phyloP scores from a whole-genome alignment of 1,140 invertebrate species.

The Araneus ventricosus region DNA sequence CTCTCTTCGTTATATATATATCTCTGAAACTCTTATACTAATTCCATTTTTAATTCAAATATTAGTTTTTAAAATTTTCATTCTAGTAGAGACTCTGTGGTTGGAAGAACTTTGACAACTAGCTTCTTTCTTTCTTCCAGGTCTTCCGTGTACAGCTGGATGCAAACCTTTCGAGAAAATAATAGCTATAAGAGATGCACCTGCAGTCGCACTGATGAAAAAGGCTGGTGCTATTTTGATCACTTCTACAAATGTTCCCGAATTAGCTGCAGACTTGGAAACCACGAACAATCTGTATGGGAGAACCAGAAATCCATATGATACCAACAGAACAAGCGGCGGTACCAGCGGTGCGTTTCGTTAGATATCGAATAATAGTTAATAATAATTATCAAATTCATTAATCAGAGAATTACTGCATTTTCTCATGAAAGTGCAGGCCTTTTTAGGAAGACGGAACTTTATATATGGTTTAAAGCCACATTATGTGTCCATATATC shows the following conservation, averaged over 20 bases:
- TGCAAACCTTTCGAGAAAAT: constrained; percentile 80
- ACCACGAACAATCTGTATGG: constrained; percentile 93
- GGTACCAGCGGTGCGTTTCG: constrained; percentile 80
- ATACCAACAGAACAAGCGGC: constrained; percentile 90
- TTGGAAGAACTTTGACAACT: too few relatives aligned
- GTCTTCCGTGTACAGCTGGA: constrained; percentile 82
- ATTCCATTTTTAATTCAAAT: too few relatives aligned
- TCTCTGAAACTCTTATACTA: too few relatives aligned
- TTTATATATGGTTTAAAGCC: too few relatives aligned
- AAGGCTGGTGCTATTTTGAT: constrained; percentile 89
- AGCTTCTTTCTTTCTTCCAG: constrained; percentile 80
- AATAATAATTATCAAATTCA: too few relatives aligned
- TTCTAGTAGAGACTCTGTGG: too few relatives aligned
- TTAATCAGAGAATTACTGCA: too few relatives aligned
- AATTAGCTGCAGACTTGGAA: constrained; percentile 92
- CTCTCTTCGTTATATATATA: too few relatives aligned
- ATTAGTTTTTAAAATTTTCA: too few relatives aligned
- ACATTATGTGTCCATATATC: too few relatives aligned
- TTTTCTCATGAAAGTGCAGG: too few relatives aligned
- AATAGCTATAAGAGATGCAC: constrained; percentile 85
- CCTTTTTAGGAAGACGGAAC: too few relatives aligned
- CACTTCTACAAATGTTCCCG: constrained; percentile 90
- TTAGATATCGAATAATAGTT: not conserved
- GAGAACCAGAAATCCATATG: constrained; percentile 92
- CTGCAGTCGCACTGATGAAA: constrained; percentile 83